Conservation (phyloP, 2,113 vertebrate species). For the Accipiter virgatus region DNA sequence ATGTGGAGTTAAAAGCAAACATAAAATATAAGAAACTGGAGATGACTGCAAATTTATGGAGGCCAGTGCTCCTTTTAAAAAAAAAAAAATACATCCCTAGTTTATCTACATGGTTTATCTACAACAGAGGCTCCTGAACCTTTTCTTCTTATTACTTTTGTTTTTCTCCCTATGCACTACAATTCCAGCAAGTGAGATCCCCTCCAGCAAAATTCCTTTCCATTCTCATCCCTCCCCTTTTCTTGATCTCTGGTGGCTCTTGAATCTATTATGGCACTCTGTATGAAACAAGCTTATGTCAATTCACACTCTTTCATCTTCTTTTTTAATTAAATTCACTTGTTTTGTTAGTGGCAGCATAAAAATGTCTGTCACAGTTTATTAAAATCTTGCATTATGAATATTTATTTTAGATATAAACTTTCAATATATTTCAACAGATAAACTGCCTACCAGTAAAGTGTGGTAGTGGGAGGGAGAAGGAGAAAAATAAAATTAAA, state of each 20-base stretch:
- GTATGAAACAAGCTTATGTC: slow-evolving; percentile 36
- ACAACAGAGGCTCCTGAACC: neutral
- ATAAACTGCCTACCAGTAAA: neutral
- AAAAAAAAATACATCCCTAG: neutral
- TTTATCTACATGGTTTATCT: neutral
- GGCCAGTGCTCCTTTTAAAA: neutral
- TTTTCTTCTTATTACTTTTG: neutral
- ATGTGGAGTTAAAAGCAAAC: slow-evolving; percentile 5
- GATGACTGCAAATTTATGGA: neutral
- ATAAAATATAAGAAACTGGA: neutral
- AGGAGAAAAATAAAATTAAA: neutral
- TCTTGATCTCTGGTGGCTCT: slow-evolving; percentile 18
- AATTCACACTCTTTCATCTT: slow-evolving; percentile 49
- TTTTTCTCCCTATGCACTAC: neutral
- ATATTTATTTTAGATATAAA: slow-evolving; percentile 49
- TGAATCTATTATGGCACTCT: slow-evolving; percentile 19
- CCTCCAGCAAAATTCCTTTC: slow-evolving; percentile 33
- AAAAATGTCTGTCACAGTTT: neutral
- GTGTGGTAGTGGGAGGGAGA: neutral
- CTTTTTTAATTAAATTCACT: slow-evolving; percentile 53
- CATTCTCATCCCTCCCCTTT: neutral
- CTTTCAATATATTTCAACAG: slow-evolving; percentile 3
- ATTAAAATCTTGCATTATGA: slow-evolving; percentile 48
- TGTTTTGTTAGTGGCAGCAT: slow-evolving; percentile 2
- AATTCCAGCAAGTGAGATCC: neutral